Percentiles rank a stretch among this genome's conserved stretches.
These are phyloP conservation scores for Engraulis encrasicolus DNA, from an alignment of 2,113 vertebrate genomes.

Conservation along the genomic window DNA sequence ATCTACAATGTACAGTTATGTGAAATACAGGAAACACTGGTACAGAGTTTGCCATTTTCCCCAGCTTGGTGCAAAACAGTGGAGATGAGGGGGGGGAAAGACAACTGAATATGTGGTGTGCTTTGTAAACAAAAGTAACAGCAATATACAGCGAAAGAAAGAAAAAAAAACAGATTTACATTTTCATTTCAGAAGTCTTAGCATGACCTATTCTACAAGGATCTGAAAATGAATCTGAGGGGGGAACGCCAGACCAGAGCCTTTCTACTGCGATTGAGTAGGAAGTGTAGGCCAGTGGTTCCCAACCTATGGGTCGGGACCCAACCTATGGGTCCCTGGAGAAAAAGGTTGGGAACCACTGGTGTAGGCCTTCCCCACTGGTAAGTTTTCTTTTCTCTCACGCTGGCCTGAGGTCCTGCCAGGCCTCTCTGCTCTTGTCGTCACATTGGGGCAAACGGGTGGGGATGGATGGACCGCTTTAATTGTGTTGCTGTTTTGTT, in stretches of 20 bases:
- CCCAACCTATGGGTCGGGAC: too few species aligned
- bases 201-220: conserved; percentile 58
- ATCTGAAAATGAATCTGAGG: conserved; percentile 52
- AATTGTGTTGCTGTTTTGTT: not conserved
- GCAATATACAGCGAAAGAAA: conserved; percentile 75
- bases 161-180: conserved; percentile 70
- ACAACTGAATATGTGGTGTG: conserved; percentile 48
- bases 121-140: conserved; percentile 58
- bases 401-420: not conserved
- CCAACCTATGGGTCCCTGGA: too few species aligned
- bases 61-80: conserved; percentile 59
- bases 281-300: too few species aligned
- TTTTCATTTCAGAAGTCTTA: conserved; percentile 68
- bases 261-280: conserved; percentile 18
- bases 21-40: conserved; percentile 56
- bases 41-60: conserved; percentile 47
- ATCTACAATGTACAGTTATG: conserved; percentile 63
- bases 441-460: conserved; percentile 51
- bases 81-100: conserved; percentile 35
- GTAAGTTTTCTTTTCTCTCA: not conserved
- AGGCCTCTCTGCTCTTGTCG: conserved; percentile 33
- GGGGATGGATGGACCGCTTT: conserved; percentile 27
- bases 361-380: not conserved
- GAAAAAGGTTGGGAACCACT: too few species aligned
- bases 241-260: conserved; percentile 40